Evolutionary conservation across 2,113 vertebrate species (phyloP).

Genomic region (Tyrannus savana): DNA sequence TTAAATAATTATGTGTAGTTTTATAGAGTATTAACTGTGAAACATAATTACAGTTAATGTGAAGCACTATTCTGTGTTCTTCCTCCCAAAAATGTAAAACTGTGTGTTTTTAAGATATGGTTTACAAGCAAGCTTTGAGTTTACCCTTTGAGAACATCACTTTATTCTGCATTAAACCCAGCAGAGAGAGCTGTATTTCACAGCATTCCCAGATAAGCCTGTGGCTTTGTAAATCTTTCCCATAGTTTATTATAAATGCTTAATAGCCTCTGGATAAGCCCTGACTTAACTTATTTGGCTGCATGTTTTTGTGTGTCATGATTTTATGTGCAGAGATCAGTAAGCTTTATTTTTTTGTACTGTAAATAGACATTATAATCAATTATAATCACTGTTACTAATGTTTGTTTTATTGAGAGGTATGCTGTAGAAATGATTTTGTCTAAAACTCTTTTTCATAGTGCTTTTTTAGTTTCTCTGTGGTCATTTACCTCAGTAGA

Average conservation of each 20-base stretch:
- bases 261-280: slow-evolving; percentile 17
- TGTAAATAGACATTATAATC: slow-evolving; percentile 1
- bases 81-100: neutral
- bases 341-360: neutral
- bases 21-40: neutral
- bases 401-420: neutral
- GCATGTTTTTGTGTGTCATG: neutral
- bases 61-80: neutral
- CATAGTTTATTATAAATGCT: neutral
- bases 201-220: neutral
- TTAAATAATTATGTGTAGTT: neutral
- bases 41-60: neutral
- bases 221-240: slow-evolving; percentile 24
- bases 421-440: neutral
- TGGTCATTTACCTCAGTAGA: neutral
- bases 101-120: neutral
- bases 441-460: neutral
- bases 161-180: neutral
- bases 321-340: neutral
- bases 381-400: neutral
- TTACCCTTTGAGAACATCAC: neutral
- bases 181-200: neutral
- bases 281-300: slow-evolving; percentile 11
- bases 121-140: slow-evolving; percentile 9
- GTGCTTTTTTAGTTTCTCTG: neutral